Conservation (phyloP, 1,140 invertebrate species). For the Diachasmimorpha longicaudata region DNA sequence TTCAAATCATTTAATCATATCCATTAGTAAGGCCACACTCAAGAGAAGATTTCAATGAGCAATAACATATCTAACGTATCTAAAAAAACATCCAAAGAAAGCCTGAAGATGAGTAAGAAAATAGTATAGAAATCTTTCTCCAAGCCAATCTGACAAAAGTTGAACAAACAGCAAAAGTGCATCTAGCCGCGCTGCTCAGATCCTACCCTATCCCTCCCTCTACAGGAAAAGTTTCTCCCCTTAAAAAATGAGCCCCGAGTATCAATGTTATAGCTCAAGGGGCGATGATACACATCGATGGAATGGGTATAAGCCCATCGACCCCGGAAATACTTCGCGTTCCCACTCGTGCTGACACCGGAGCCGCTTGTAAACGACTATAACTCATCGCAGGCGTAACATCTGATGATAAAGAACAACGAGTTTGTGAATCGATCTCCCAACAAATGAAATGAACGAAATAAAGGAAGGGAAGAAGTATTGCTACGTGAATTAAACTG, state of each 20-base stretch:
- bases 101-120: neutral
- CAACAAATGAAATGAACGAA: neutral
- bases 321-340: slow-evolving; percentile 8
- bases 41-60: no score
- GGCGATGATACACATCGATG: neutral
- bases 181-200: neutral
- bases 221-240: neutral
- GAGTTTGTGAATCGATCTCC: neutral
- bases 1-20: no score
- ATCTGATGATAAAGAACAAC: neutral
- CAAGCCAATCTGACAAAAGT: neutral
- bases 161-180: slow-evolving; percentile 1
- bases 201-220: neutral
- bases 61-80: neutral
- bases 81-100: neutral
- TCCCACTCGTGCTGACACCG: neutral
- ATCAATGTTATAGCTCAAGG: neutral
- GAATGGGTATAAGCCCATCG: slow-evolving; percentile 5
- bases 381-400: neutral
- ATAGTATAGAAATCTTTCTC: neutral
- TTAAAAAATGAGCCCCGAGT: neutral
- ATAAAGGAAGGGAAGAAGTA: neutral
- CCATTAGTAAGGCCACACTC: no score
- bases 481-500: neutral
- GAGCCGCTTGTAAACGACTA: neutral